phyloP scores from a whole-genome alignment of 2,888 invertebrate species.

The Rhaphigaster nebulosa region DNA sequence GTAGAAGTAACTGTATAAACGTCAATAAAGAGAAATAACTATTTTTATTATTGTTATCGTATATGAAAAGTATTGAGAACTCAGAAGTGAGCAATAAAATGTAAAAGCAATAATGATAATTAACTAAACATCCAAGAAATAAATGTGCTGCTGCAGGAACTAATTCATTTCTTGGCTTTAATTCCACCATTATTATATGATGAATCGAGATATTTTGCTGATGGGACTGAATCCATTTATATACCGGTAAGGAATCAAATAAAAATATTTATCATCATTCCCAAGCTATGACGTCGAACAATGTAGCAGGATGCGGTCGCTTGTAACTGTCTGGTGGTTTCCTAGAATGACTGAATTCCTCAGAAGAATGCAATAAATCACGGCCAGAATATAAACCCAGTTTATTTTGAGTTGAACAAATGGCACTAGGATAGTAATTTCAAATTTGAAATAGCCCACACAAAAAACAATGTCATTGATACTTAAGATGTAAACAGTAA shows the following conservation, averaged over 20 bases:
- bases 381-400: neutral
- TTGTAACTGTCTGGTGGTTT: conserved; percentile 4
- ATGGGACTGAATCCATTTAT: neutral
- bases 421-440: neutral
- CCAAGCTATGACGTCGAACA: neutral
- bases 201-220: neutral
- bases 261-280: neutral
- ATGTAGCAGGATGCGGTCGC: neutral
- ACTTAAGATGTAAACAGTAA: neutral
- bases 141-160: neutral
- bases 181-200: neutral
- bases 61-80: neutral
- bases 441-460: neutral
- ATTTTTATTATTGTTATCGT: neutral
- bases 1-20: neutral
- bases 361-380: conserved; percentile 14
- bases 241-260: neutral
- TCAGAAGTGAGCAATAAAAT: neutral
- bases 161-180: neutral
- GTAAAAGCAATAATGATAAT: neutral
- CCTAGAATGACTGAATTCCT: neutral
- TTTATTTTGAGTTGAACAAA: neutral
- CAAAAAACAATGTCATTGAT: neutral
- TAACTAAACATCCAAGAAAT: neutral
- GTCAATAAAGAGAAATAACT: neutral